These are phyloP conservation scores for Zaprionus ghesquierei DNA, from an alignment of 1,140 invertebrate genomes.

Conservation along the genomic window DNA sequence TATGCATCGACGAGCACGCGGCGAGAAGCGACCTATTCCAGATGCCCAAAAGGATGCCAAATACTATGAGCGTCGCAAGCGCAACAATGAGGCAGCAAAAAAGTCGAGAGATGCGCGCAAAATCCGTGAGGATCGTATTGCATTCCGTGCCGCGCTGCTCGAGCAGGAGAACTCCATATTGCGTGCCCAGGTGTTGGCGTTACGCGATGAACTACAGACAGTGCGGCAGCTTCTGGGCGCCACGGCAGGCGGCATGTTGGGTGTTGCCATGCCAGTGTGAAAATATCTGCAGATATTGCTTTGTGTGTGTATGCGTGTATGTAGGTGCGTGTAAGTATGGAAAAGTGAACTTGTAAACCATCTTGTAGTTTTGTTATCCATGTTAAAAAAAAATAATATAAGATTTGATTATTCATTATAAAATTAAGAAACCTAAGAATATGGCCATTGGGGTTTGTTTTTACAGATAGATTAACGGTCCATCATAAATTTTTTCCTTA, in stretches of 20 bases:
- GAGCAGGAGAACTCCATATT: conserved; percentile 94
- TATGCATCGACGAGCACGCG: conserved; percentile 85
- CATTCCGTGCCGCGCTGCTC: conserved; percentile 89
- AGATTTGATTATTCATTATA: not conserved
- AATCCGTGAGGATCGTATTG: conserved; percentile 91
- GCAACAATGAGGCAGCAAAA: conserved; percentile 96
- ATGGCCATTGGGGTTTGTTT: too few relatives aligned
- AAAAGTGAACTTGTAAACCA: conserved; percentile 18
- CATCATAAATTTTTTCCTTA: too few relatives aligned
- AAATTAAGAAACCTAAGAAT: too few relatives aligned
- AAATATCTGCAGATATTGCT: not conserved
- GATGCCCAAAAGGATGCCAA: conserved; percentile 94
- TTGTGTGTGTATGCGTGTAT: conserved; percentile 33
- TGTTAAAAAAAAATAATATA: conserved; percentile 20
- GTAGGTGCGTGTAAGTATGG: conserved; percentile 14
- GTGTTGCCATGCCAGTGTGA: conserved; percentile 58
- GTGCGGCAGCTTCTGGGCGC: conserved; percentile 85
- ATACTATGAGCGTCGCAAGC: conserved; percentile 92
- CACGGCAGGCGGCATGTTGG: conserved; percentile 57
- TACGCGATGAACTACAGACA: conserved; percentile 91
- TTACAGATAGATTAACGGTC: too few relatives aligned
- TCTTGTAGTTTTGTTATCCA: conserved; percentile 40
- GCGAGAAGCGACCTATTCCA: conserved; percentile 94
- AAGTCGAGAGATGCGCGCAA: conserved; percentile 93
- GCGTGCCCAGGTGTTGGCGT: conserved; percentile 89